These are phyloP conservation scores for Wasmannia auropunctata DNA, from an alignment of 1,140 invertebrate genomes.

Conservation along the genomic window DNA sequence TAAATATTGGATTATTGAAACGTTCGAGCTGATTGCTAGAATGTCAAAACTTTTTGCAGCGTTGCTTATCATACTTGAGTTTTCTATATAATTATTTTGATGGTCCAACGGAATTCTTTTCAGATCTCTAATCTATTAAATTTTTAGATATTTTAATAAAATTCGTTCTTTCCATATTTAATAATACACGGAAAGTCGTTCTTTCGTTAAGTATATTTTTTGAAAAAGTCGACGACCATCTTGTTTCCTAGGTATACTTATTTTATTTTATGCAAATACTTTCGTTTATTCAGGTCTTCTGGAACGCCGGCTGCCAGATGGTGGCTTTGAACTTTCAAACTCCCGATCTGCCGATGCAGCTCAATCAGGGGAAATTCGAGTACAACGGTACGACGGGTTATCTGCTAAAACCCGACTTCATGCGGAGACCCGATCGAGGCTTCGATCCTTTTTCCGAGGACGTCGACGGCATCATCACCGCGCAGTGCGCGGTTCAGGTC, in stretches of 20 bases:
- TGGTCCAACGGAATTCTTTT: too few species aligned
- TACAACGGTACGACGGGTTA: slow-evolving; percentile 90
- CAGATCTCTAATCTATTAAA: too few species aligned
- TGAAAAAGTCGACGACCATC: not conserved
- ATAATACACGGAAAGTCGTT: not conserved
- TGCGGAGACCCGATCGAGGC: slow-evolving; percentile 89
- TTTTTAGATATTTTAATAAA: too few species aligned
- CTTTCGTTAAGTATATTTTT: not conserved
- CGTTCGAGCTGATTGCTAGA: too few species aligned
- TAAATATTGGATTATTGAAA: too few species aligned
- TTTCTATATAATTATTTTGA: too few species aligned
- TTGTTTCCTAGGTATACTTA: not conserved
- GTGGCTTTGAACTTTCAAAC: slow-evolving; percentile 93
- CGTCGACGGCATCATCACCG: slow-evolving; percentile 92
- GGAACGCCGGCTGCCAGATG: slow-evolving; percentile 94
- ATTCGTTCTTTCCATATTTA: not conserved
- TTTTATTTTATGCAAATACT: not conserved
- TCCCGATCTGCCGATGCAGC: slow-evolving; percentile 91
- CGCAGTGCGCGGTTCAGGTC: slow-evolving; percentile 89
- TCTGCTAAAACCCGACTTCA: slow-evolving; percentile 92
- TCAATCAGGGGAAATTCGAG: slow-evolving; percentile 94
- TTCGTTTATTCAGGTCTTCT: slow-evolving; percentile 86
- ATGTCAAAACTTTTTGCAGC: too few species aligned
- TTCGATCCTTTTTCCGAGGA: slow-evolving; percentile 93
- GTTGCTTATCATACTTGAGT: too few species aligned